A percentile compares a stretch with the other conserved stretches of the same genome.
Conservation (phyloP, 1,140 invertebrate species). For the fruit fly (Drosophila melanogaster) region DNA sequence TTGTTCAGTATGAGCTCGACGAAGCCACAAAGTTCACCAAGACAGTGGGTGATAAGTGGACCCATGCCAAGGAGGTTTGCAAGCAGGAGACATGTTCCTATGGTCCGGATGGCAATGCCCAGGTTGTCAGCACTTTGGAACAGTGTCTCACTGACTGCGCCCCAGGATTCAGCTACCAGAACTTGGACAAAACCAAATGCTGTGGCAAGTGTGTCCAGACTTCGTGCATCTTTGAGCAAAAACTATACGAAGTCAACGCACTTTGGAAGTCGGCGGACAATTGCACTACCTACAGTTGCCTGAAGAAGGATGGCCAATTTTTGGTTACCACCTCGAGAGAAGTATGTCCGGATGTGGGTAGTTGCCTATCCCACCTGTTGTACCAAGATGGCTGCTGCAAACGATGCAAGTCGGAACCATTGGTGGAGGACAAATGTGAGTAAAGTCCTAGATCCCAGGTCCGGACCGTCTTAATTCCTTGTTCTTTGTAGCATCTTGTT, state of each 20-base stretch:
- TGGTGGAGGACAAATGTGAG: constrained; percentile 82
- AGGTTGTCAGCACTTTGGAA: constrained; percentile 85
- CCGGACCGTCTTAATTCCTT: background rate
- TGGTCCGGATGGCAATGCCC: constrained; percentile 85
- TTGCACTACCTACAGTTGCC: constrained; percentile 86
- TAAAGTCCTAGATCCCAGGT: background rate
- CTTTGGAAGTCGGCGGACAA: constrained; percentile 88
- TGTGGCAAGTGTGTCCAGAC: constrained; percentile 90
- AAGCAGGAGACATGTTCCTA: constrained; percentile 86
- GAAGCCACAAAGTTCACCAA: constrained; percentile 86
- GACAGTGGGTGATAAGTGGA: constrained; percentile 85
- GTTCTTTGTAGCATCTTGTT: constrained; percentile 85
- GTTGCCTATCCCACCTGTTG: constrained; percentile 86
- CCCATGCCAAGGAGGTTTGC: constrained; percentile 86
- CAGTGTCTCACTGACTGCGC: constrained; percentile 86
- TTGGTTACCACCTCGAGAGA: constrained; percentile 86
- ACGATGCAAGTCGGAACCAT: constrained; percentile 86
- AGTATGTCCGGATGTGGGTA: constrained; percentile 87
- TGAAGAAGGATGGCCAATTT: constrained; percentile 73
- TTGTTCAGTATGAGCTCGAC: constrained; percentile 85
- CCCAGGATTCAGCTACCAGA: constrained; percentile 86
- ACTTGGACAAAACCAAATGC: constrained; percentile 85
- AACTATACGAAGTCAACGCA: constrained; percentile 85
- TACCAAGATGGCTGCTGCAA: constrained; percentile 88
- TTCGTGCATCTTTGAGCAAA: constrained; percentile 87